Base-by-base conservation (phyloP, 2,888 invertebrate genomes). In the Diogma glabrata region DNA sequence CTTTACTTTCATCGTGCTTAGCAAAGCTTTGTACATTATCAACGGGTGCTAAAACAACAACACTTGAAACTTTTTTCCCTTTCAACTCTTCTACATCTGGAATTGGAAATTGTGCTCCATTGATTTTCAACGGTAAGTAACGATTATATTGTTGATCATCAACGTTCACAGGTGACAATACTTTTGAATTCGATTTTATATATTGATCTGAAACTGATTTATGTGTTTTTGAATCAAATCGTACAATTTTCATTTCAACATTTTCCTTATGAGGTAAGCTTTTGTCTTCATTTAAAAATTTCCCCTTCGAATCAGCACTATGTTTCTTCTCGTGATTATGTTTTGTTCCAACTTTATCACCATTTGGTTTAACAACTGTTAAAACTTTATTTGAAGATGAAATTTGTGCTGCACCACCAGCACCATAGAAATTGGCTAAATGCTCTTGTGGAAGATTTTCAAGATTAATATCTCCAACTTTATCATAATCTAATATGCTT, bases 401-500 rank as follows among this genome's bases (percentile, higher is more conserved):
- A 52, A 84, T 76, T 63, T 85, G 84, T 55, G 84, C 78, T 6
- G 74, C 84, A 52, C 87, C 87, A 50, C 88, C 89, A n/a, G 84
- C 85, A 17, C 83, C 80, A 62, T 87, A 89, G 67, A 90, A 88
- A 65, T 89, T 88, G 30, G 87, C 87, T 52, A 90, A 67, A 59
- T 89, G 89, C 67, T 90, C 88, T 49, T 88, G 87, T 3, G 89
- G 88, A 48, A 90, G 67, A 55, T 84, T 86, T 55, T 88, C 88
- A 49, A 90, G 72, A 4, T 87, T 83, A 51, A 87, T 87, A 55
- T 87, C 89, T 24, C 90, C 89, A 36, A 88, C 82, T 73, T 90
- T 89, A 61, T 90, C 89, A 60, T 90, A 90, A 69, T 90, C 89
- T 53, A 90, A 70, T 47, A 91, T 78, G 57, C 90, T 89, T 53